Evolutionary conservation across 1,140 invertebrate species (phyloP).

Genomic region (Daktulosphaira vitifoliae): DNA sequence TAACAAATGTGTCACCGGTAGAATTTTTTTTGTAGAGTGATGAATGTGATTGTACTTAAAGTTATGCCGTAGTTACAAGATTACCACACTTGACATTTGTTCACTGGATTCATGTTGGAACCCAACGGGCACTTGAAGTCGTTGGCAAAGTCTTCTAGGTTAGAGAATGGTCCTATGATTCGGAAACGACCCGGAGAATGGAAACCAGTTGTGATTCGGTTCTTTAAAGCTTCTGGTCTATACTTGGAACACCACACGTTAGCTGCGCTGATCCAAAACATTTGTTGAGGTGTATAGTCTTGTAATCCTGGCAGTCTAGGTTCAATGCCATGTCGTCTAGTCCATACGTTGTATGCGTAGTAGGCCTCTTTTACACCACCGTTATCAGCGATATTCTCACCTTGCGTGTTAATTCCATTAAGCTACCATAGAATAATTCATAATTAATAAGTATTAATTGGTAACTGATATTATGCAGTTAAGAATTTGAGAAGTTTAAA

Average conservation of each 20-base stretch:
- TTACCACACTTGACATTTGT: conserved; percentile 78
- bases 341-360: conserved; percentile 66
- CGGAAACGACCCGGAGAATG: conserved; percentile 74
- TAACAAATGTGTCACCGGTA: no score
- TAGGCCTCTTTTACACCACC: conserved; percentile 82
- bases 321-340: conserved; percentile 54
- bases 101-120: conserved; percentile 74
- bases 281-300: conserved; percentile 53
- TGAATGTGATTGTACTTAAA: no score
- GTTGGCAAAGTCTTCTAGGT: conserved; percentile 74
- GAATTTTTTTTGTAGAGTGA: no score
- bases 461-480: no score
- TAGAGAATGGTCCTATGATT: conserved; percentile 79
- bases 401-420: conserved; percentile 79
- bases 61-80: background rate
- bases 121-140: conserved; percentile 78
- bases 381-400: conserved; percentile 89
- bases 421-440: conserved; percentile 48
- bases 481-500: no score
- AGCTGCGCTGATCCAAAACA: conserved; percentile 68
- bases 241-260: conserved; percentile 60
- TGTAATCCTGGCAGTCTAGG: conserved; percentile 54
- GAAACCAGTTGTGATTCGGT: conserved; percentile 46
- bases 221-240: conserved; percentile 45
- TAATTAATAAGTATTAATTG: no score